Base-by-base conservation (phyloP, 1,140 invertebrate genomes). In the Aphaenogaster rudis region DNA sequence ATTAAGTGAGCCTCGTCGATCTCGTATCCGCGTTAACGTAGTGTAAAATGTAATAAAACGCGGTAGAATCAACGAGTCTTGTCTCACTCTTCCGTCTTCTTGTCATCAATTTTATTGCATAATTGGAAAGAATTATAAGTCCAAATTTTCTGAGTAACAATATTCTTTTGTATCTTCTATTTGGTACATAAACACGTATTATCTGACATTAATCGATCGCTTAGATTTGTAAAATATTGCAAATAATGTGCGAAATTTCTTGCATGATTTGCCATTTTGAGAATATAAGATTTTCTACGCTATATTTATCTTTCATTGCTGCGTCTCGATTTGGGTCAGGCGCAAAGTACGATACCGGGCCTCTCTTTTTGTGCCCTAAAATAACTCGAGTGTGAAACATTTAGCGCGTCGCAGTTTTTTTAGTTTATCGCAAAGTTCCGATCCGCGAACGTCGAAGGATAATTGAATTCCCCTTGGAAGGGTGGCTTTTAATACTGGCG, bases 401-500 rank as follows among this genome's bases (percentile, higher is more conserved):
- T 79, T 64, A 74, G 59, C 66, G 74, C 36, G 80, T 72, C 50
- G 59, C 64, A 67, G 82, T 90, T 90, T 89, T 86, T 90, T 89
- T 90, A 89, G 88, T 90, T 90, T 86, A 74, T 86, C 84, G 88
- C 86, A 72, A 87, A 87, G 85, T 89, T 77, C 85, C 84, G 84
- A 52, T 84, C 9, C 52, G 74, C 74, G 87, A 89, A 86, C 76
- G 89, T 77, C 78, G 57, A 84, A 84, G 88, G 79, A 87, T 89
- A 90, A 90, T 90, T 90, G 80, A 86, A 89, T 89, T 86, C 76
- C 86, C 80, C 79, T 90, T 79, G 66, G 80, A 67, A 72, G 88
- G 88, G 84, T 87, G 82, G 88, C 88, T 90, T 90, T 90, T 90
- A 90, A 90, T 90, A 90, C 86, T 64, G 88, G 86, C 64, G 88